Evolutionary conservation across 2,888 invertebrate genomes (phyloP), one percentile per base, ranked within the genome.

Genomic region (Drosophila affinis): DNA sequence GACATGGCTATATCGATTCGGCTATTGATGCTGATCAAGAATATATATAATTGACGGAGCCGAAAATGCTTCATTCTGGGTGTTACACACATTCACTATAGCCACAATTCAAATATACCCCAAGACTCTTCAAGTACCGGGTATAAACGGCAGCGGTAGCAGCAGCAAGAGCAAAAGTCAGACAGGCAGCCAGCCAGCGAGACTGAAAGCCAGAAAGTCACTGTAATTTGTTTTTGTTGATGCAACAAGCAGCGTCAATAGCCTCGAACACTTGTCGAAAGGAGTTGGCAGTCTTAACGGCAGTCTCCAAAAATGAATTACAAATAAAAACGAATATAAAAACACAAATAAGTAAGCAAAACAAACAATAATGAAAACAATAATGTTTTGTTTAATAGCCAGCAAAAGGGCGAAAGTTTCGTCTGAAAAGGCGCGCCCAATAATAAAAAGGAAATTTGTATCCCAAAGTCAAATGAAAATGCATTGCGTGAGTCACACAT

Each of bases 221-320:
- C 56, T 29, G 57, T 53, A 67, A 70, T 58, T 64, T 58, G 56
- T 48, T 46, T 57, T 59, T 62, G 34, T 49, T 54, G 56, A 54
- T 52, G 63, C 55, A 44, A 52, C 56, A 56, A 46, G 47, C 39
- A 44, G 39, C 67, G 69, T 68, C 68, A 60, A 68, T 55, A 71
- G 72, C 55, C 63, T 46, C 45, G 34, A 57, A 62, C 52, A 61
- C 17, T 58, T 59, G 44, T 39, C 55, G 49, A 44, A 62, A 55
- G 55, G 39, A 55, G 49, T 44, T 49, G 29, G 21, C 39, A 39
- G 39, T 39, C 39, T 39, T 14, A 5, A 39, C 14, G 39, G 39
- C 14, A 39, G 34, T 34, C 12, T 14, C 12, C 1, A 1, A 34
- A 34, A 17, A 14, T 21, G 3, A 17, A 29, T 44, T 32, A 3